Base-by-base conservation (phyloP, 2,888 invertebrate species). In the Schrankia costaestrigalis region DNA sequence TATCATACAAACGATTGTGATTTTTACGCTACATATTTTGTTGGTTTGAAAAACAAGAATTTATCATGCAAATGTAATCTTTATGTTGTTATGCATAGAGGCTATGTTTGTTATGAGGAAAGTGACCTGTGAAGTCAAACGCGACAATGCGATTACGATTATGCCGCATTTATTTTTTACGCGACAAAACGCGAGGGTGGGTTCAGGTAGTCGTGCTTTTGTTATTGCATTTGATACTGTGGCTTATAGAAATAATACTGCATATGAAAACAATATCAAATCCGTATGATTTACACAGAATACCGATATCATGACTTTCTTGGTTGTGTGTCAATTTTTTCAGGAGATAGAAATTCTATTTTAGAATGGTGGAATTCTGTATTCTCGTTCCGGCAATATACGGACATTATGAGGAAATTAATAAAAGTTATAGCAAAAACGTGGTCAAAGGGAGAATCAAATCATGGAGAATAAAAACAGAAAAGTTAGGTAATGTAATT, bases 81-180 rank as follows among this genome's bases (percentile, higher is more conserved):
- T 13, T 54, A 28, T 1, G 1, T 3, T n/a, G n/a, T 0, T 14
- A 0, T 0, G 0, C 0, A 23, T 45, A 51, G 27, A 35, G 32
- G 46, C 49, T 13, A 11, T 58, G 12, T 18, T 7, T 22, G 11
- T 5, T 24, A 9, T 8, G 8, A 56, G 56, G 50, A 63, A 57
- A 46, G 53, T 59, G 59, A 59, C 60, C 56, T 50, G 46, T 45
- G 49, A 46, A 66, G 49, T 58, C 47, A 51, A 47, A 37, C 44
- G 52, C 58, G 55, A 61, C 64, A 56, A 60, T 62, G 50, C 61
- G 57, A 63, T 62, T 61, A 56, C 44, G 62, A 66, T 66, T 63
- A 65, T 57, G 47, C 44, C 55, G 49, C 56, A 51, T 58, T 48
- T 46, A 54, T 56, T 58, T 68, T 69, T 70, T 64, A 51, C 47